phyloP scores from a whole-genome alignment of 2,797 vertebrate genomes.

The Perodicticus potto region DNA sequence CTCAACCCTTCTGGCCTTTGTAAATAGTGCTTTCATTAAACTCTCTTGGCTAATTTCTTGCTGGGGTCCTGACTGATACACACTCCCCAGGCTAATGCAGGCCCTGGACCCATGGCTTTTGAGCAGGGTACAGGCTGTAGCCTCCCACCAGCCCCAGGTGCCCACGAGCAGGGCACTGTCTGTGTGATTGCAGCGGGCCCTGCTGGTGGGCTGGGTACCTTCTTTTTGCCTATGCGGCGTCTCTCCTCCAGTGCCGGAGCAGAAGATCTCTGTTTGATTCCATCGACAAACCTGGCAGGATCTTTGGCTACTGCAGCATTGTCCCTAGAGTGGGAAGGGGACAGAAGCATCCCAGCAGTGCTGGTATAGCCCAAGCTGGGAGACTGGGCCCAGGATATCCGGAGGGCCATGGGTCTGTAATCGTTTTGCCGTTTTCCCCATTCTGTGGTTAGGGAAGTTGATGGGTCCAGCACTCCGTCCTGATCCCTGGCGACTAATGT shows the following conservation, averaged over 20 bases:
- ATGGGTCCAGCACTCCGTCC: not conserved
- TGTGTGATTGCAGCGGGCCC: not conserved
- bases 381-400: not conserved
- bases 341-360: not conserved
- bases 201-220: not conserved
- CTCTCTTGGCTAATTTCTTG: not conserved
- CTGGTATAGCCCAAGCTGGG: no score
- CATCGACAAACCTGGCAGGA: not conserved
- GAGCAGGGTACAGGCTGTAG: not conserved
- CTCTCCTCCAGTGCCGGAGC: not conserved
- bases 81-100: not conserved
- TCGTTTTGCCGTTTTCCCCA: not conserved
- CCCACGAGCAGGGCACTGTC: fast-evolving
- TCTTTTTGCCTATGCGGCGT: not conserved
- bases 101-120: not conserved
- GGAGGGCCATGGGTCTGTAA: not conserved
- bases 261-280: not conserved
- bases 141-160: not conserved
- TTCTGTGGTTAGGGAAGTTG: not conserved
- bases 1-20: not conserved
- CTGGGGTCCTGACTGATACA: not conserved
- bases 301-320: not conserved
- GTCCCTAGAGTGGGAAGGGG: not conserved
- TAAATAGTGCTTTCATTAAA: not conserved
- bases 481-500: not conserved